Evolutionary conservation across 2,113 vertebrate genomes (phyloP), one percentile per base, ranked within the genome.

Genomic region (Oncorhynchus masou): DNA sequence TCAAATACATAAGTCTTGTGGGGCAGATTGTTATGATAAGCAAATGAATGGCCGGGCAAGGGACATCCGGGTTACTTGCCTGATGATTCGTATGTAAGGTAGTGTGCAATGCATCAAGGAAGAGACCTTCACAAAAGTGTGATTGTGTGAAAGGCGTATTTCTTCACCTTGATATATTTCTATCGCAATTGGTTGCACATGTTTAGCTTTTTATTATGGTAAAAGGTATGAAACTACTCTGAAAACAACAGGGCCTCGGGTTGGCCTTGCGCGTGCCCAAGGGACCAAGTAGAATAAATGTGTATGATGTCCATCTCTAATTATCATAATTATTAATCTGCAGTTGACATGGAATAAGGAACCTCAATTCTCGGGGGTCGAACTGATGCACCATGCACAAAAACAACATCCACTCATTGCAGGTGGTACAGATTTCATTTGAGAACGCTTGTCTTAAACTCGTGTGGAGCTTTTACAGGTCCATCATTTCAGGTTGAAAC

Each of bases 1-100:
- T 71, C 71, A 60, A 74, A n/a, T 34, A 73, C 39, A 29, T 68
- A 68, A 66, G 60, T 80, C 70, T 34, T 65, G 66, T 72, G 69
- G 62, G 64, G 70, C 70, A 74, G 54, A 71, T 73, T 77, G 57
- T 76, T 64, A 66, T 72, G 80, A 85, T 84, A 84, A 84, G 74
- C 73, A 85, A 84, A 85, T 87, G 49, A 79, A 12, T 68, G 66
- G 65, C 71, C 34, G 59, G 74, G 49, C 78, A 65, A 66, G 39
- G 72, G 57, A 83, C 73, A 87, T 83, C 72, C 34, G 77, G 77
- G 67, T 77, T 73, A 75, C 69, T 24, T 51, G 49, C 71, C 65
- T 75, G 34, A 59, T 68, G 5, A 68, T 15, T 9, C 31, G 11
- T 11, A 6, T 45, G 8, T 27, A 27, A 13, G 31, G 6, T 25